These are phyloP conservation scores for Mythimna albipuncta DNA, from an alignment of 2,888 invertebrate genomes.

Conservation along the genomic window DNA sequence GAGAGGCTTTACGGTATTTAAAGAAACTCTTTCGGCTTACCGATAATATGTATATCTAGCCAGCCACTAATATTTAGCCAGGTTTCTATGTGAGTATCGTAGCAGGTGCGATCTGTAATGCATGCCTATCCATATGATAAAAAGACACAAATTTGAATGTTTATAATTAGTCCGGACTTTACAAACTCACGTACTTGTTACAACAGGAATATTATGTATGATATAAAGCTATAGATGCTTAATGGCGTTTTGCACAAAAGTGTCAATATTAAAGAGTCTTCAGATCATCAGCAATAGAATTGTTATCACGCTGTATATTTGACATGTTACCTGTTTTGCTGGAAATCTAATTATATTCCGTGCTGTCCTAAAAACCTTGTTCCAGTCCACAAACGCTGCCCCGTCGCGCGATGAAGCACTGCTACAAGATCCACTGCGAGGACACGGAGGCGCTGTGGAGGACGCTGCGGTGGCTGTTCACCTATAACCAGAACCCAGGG, in stretches of 20 bases:
- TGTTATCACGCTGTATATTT: no score
- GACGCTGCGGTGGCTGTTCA: constrained; percentile 78
- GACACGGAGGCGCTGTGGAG: constrained; percentile 76
- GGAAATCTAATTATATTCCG: no score
- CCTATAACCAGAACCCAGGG: constrained; percentile 61
- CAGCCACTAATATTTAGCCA: background rate
- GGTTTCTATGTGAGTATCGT: background rate
- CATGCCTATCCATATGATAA: no score
- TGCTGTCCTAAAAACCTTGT: background rate
- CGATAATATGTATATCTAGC: background rate
- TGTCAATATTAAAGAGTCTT: no score
- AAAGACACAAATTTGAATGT: no score
- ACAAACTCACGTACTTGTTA: no score
- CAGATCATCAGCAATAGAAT: no score
- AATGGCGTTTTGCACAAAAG: no score
- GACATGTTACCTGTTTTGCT: no score
- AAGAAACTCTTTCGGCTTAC: background rate
- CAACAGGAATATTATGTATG: background rate
- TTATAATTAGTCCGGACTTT: no score
- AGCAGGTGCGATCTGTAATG: no score
- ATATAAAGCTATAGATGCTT: background rate
- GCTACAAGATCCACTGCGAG: constrained; percentile 82
- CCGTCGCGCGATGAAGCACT: constrained; percentile 70
- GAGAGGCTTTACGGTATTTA: background rate
- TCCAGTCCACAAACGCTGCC: constrained; percentile 38